These are phyloP conservation scores for Parnassius mnemosyne DNA, from an alignment of 2,888 invertebrate genomes.

Conservation along the genomic window DNA sequence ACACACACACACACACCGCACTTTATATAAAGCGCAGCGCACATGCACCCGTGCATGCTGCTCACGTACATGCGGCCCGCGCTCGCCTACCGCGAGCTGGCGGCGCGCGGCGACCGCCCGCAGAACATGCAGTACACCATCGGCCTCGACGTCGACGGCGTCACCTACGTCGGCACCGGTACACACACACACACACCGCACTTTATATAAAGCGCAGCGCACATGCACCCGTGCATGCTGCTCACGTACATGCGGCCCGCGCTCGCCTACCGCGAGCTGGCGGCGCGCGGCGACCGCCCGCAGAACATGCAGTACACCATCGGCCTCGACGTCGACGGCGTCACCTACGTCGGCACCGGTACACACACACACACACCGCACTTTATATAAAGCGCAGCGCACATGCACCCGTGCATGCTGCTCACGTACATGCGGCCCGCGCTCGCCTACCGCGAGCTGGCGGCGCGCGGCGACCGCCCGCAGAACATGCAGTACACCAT, in stretches of 20 bases:
- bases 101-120: slow-evolving; percentile 78
- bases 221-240: slow-evolving; percentile 89
- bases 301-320: slow-evolving; percentile 85
- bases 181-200: too few species aligned
- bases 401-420: slow-evolving; percentile 89
- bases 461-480: slow-evolving; percentile 78
- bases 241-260: slow-evolving; percentile 88
- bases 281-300: slow-evolving; percentile 78
- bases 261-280: slow-evolving; percentile 66
- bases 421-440: slow-evolving; percentile 88
- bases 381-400: too few species aligned
- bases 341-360: slow-evolving; percentile 84
- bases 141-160: slow-evolving; percentile 82
- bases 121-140: slow-evolving; percentile 85
- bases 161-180: slow-evolving; percentile 84
- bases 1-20: too few species aligned
- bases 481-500: slow-evolving; percentile 85
- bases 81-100: slow-evolving; percentile 66
- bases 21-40: too few species aligned
- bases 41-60: slow-evolving; percentile 89
- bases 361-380: too few species aligned
- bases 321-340: slow-evolving; percentile 82
- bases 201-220: too few species aligned
- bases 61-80: slow-evolving; percentile 88
- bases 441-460: slow-evolving; percentile 66